Conservation (phyloP, 2,888 invertebrate genomes). For the Pyralis farinalis region DNA sequence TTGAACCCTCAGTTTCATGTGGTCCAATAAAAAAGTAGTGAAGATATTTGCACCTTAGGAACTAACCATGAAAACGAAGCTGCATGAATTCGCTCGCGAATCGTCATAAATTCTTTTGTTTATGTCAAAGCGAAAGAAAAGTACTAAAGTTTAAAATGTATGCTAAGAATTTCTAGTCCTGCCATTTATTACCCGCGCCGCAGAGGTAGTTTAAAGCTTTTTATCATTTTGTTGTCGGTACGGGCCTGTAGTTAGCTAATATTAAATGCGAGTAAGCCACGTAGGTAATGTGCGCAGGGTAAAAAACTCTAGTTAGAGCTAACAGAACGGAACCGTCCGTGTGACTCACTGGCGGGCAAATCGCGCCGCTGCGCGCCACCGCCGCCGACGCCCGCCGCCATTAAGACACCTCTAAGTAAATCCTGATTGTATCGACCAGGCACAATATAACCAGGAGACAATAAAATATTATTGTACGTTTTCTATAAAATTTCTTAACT, state of each 20-base stretch:
- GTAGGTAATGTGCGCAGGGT: constrained; percentile 18
- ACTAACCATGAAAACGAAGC: background rate
- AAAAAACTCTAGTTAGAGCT: constrained; percentile 30
- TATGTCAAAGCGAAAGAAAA: background rate
- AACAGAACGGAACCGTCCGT: constrained; percentile 39
- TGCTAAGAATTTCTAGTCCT: too few species aligned
- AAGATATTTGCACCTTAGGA: too few species aligned
- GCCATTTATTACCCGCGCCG: background rate
- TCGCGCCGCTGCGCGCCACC: constrained; percentile 12
- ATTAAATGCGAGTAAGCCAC: constrained; percentile 9
- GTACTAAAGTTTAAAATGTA: too few species aligned
- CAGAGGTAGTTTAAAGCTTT: background rate
- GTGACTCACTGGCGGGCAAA: constrained; percentile 47
- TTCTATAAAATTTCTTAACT: too few species aligned
- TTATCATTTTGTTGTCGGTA: background rate
- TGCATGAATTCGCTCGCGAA: background rate
- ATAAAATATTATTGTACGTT: too few species aligned
- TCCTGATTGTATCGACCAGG: too few species aligned
- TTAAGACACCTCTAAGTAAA: too few species aligned
- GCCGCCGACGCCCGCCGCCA: too few species aligned
- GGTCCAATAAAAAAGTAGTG: too few species aligned
- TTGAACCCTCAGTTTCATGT: too few species aligned
- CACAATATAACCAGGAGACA: too few species aligned
- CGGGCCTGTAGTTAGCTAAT: background rate
- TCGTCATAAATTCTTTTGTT: background rate